Evolutionary conservation across 2,113 vertebrate genomes (phyloP), one percentile per base, ranked within the genome.

Genomic region (Eulacestoma nigropectus): DNA sequence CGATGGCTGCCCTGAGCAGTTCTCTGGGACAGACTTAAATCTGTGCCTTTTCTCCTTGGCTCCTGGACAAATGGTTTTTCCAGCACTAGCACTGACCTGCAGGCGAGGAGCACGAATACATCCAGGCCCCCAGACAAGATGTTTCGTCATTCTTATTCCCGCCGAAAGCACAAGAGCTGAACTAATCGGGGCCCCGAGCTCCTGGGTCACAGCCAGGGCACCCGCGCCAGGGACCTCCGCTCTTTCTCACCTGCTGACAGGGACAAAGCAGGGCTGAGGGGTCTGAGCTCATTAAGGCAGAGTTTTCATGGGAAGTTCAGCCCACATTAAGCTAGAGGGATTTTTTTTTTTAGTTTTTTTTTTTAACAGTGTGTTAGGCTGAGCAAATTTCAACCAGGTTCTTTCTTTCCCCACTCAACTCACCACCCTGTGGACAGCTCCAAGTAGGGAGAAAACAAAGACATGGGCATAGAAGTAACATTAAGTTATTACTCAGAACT

Each of bases 181-280:
- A 96, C 92, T 95, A 96, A 96, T 93, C 46, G 0, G 79, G 52
- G 80, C 94, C 70, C 77, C 2, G 4, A 85, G 91, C 74, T 87
- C 68, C 80, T 60, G 62, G 93, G 95, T 96, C 94, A 91, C 37
- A 89, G 94, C 59, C 76, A 97, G 96, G 96, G 90, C 95, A 96
- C 50, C 50, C 33, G 3, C 23, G 3, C 80, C 11, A 11, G n/a
- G 76, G 77, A 95, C 91, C 77, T 46, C 41, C 2, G 74, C 77
- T 69, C 93, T 63, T 59, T 92, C 87, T 96, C 93, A 97, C 91
- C 93, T 95, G 94, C 95, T 91, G 82, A 41, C 87, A 52, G 12
- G 62, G 64, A 90, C 95, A 96, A 96, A 89, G 87, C 86, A 55
- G 33, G 35, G 50, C 79, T 35, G 30, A 96, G 82, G 68, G 80